phyloP scores from a whole-genome alignment of 2,888 invertebrate species.

The Tenthredo distinguenda region DNA sequence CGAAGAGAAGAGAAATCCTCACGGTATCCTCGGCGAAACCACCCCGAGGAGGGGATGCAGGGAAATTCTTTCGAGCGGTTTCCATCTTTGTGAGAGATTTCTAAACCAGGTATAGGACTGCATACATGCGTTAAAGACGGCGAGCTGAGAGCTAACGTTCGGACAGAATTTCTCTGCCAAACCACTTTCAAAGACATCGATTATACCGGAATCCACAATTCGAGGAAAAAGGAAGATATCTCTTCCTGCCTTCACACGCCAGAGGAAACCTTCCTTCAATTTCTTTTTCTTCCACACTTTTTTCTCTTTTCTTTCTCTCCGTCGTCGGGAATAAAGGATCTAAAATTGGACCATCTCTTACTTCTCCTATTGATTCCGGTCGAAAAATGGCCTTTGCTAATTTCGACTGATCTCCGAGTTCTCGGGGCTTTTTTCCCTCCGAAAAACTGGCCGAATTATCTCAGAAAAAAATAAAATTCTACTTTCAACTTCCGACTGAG shows the following conservation, averaged over 20 bases:
- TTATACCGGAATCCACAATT: neutral
- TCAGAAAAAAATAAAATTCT: neutral
- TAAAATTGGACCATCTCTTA: neutral
- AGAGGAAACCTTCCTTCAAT: neutral
- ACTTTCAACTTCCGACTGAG: too few species aligned
- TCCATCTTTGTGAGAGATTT: neutral
- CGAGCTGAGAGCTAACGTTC: neutral
- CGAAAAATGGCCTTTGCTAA: neutral
- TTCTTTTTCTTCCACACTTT: neutral
- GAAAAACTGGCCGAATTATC: neutral
- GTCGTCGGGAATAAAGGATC: constrained; percentile 2
- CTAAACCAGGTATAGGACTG: neutral
- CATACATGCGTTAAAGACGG: constrained; percentile 3
- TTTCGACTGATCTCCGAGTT: neutral
- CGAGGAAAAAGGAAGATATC: neutral
- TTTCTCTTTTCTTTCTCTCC: neutral
- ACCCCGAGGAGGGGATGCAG: neutral
- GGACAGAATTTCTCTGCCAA: neutral
- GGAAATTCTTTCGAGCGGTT: neutral
- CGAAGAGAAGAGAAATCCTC: neutral
- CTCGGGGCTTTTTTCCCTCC: neutral
- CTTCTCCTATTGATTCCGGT: neutral
- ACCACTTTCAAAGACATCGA: constrained; percentile 12
- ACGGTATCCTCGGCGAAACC: neutral
- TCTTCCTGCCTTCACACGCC: neutral